These are phyloP conservation scores for Macaria liturata DNA, from an alignment of 2,888 invertebrate genomes.

Conservation along the genomic window DNA sequence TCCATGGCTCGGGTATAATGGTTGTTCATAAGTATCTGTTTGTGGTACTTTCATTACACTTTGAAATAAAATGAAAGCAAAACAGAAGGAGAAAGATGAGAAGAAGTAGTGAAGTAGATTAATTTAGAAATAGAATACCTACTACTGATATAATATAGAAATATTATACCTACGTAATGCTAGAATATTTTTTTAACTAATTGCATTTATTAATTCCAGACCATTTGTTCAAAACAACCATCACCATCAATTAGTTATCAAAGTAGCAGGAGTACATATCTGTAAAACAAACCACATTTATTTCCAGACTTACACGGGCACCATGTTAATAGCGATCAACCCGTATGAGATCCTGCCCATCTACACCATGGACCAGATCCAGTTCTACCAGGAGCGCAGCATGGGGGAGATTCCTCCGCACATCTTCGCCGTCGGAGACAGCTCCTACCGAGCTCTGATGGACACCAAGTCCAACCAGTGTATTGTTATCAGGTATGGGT, in stretches of 20 bases:
- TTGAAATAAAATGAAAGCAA: constrained; percentile 83
- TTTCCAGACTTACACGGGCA: constrained; percentile 95
- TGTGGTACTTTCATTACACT: too few species aligned
- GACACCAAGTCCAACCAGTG: constrained; percentile 92
- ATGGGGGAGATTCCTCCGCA: constrained; percentile 96
- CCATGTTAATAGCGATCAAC: constrained; percentile 97
- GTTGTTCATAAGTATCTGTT: too few species aligned
- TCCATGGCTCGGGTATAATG: too few species aligned
- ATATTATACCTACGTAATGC: too few species aligned
- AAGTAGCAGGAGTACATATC: too few species aligned
- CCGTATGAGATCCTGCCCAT: constrained; percentile 98
- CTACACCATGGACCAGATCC: constrained; percentile 94
- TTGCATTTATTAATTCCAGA: constrained; percentile 63
- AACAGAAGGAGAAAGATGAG: constrained; percentile 85
- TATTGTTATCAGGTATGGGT: constrained; percentile 92
- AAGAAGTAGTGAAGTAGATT: constrained; percentile 81
- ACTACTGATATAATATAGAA: too few species aligned
- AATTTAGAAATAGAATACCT: constrained; percentile 66
- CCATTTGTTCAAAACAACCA: background rate
- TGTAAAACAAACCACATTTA: too few species aligned
- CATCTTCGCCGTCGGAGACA: constrained; percentile 97
- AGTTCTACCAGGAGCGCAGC: constrained; percentile 90
- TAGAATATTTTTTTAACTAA: constrained; percentile 76
- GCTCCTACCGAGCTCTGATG: constrained; percentile 92
- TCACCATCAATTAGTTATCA: too few species aligned